phyloP scores from a whole-genome alignment of 2,888 invertebrate genomes.

The Watsonalla cultraria region DNA sequence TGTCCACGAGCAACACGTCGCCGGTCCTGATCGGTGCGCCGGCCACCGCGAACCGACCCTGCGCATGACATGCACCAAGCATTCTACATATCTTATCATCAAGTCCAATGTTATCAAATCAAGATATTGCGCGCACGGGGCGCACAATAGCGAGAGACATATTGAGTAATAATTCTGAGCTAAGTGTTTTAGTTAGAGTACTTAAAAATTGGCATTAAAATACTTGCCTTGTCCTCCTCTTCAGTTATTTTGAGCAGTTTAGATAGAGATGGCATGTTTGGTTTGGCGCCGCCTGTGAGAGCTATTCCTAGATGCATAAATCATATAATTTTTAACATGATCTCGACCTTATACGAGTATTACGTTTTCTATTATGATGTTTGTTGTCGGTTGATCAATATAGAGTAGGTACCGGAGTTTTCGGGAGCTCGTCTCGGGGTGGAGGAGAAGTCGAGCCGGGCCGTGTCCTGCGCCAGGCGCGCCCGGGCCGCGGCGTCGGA shows the following conservation, averaged over 20 bases:
- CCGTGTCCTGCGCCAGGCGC: conserved; percentile 62
- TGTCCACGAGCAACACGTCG: conserved; percentile 84
- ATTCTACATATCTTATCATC: too few species aligned
- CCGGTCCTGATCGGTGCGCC: conserved; percentile 81
- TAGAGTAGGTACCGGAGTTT: conserved; percentile 29
- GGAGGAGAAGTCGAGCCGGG: conserved; percentile 33
- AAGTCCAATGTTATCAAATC: too few species aligned
- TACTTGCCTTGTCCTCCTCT: conserved; percentile 69
- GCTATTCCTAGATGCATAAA: conserved; percentile 34
- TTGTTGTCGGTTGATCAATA: too few species aligned
- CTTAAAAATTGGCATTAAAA: not conserved
- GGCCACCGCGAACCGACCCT: conserved; percentile 86
- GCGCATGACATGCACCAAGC: conserved; percentile 5
- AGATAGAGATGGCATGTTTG: conserved; percentile 78
- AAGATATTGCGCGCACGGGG: too few species aligned
- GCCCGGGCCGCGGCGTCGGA: conserved; percentile 57
- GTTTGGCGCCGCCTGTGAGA: conserved; percentile 74
- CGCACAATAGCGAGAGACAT: too few species aligned
- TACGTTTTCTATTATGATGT: too few species aligned
- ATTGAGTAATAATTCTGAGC: too few species aligned
- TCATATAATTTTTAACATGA: not conserved
- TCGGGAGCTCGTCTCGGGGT: conserved; percentile 29
- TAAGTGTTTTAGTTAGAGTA: too few species aligned
- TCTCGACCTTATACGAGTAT: too few species aligned
- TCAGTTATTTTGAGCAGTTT: conserved; percentile 79